Evolutionary conservation across 1,140 invertebrate species (phyloP).

Genomic region (Sinella curviseta): DNA sequence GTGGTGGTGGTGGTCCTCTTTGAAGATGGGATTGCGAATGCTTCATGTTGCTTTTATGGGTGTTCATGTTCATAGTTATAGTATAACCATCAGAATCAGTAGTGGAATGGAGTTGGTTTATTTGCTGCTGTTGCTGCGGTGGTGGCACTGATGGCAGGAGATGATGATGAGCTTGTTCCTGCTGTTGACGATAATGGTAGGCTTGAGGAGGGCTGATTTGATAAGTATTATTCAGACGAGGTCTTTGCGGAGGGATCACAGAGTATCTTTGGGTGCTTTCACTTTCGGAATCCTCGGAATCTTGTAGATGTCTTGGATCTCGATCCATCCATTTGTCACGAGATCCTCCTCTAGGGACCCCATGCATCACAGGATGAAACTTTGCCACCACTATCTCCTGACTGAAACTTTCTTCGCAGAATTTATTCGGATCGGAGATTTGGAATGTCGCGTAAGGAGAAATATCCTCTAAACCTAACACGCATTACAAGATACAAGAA

Average conservation of each 20-base stretch:
- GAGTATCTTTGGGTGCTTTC: slow-evolving; percentile 36
- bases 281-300: slow-evolving; percentile 36
- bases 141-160: background rate
- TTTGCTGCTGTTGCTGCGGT: background rate
- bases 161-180: background rate
- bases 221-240: slow-evolving; percentile 35
- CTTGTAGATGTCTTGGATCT: slow-evolving; percentile 28
- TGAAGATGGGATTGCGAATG: background rate
- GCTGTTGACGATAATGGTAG: background rate
- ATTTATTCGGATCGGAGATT: slow-evolving; percentile 60
- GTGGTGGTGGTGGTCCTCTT: background rate
- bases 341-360: slow-evolving; percentile 23
- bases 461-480: slow-evolving; percentile 72
- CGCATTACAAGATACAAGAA: background rate
- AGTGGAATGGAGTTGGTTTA: background rate
- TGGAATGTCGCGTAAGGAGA: slow-evolving; percentile 89
- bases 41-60: background rate
- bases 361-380: slow-evolving; percentile 42
- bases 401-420: slow-evolving; percentile 41
- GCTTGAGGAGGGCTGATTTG: slow-evolving; percentile 35
- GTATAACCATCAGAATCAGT: background rate
- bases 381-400: slow-evolving; percentile 44
- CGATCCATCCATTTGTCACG: slow-evolving; percentile 39
- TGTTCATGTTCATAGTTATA: slow-evolving; percentile 1
- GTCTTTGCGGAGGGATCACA: slow-evolving; percentile 34